Evolutionary conservation across 2,888 invertebrate species (phyloP), one percentile per base, ranked within the genome.

Genomic region (Parnassius mnemosyne): DNA sequence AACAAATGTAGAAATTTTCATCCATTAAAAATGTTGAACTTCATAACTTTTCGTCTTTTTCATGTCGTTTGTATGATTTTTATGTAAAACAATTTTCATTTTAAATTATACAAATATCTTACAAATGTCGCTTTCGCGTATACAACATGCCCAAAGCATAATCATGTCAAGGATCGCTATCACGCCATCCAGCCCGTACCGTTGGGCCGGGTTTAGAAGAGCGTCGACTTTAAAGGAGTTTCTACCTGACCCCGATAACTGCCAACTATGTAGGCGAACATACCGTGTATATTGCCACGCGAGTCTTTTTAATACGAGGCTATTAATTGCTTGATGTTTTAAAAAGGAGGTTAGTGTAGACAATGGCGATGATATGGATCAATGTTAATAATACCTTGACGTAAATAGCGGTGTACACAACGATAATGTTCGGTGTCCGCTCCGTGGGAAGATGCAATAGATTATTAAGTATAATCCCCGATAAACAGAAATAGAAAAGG

Each of bases 161-260:
- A 83, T 69, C 68, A 66, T 84, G 86, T 85, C 85, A 85, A 85
- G 85, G 84, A 83, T 79, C 75, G 71, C 66, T 66, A 65, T 67
- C 69, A 69, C 67, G 65, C 68, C 75, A 73, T 77, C 78, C 71
- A 76, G 69, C 72, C 64, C 71, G 69, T 49, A 41, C 13, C 57
- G 3, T 43, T 47, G 61, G 12, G 25, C 43, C 60, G 54, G 54
- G 51, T 60, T 43, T 59, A 59, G 52, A 53, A 53, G 50, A 50
- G 11, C 42, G 50, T 57, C 41, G 61, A 53, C 61, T 52, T 53
- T 61, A 57, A 61, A 61, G 56, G 61, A 57, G 61, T 61, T 61
- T 61, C 56, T 56, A 61, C 51, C 61, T 56, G 61, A 61, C 61
- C 61, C 53, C 61, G 52, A 52, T 61, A 61, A 34, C 61, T 34